Percentiles rank a stretch among this genome's conserved stretches.
Evolutionary conservation across 2,888 invertebrate genomes (phyloP).

Genomic region (Microctonus hyperodae): DNA sequence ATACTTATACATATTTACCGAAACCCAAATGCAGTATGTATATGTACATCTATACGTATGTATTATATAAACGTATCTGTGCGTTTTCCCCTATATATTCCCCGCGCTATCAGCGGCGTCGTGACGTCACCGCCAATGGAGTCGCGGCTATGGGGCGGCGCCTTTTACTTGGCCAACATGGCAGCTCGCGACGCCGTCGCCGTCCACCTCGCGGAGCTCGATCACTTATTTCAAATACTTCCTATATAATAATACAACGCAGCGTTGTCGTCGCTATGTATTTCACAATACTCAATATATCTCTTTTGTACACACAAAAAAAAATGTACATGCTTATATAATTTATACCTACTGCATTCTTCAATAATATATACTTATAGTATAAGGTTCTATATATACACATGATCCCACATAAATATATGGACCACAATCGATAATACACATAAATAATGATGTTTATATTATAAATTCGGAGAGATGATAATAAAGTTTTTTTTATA

Average conservation of each 20-base stretch:
- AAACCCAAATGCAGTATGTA: not conserved
- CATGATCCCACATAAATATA: no score
- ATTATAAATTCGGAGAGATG: not conserved
- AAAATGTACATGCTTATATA: no score
- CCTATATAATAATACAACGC: constrained; percentile 19
- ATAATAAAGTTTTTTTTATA: constrained; percentile 21
- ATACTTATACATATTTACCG: no score
- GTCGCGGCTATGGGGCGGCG: constrained; percentile 56
- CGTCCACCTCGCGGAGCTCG: constrained; percentile 33
- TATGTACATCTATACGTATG: not conserved
- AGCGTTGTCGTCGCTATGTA: constrained; percentile 27
- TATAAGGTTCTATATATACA: not conserved
- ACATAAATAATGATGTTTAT: no score
- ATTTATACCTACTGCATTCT: no score
- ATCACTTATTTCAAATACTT: constrained; percentile 34
- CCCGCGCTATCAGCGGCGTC: constrained; percentile 33
- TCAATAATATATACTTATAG: not conserved
- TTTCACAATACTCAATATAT: not conserved
- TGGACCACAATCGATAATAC: no score
- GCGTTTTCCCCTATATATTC: constrained; percentile 16
- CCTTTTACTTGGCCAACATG: constrained; percentile 58
- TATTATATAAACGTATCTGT: constrained; percentile 9
- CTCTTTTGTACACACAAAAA: not conserved
- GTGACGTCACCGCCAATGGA: constrained; percentile 53
- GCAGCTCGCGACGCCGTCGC: constrained; percentile 48